These are phyloP conservation scores for Achlya flavicornis DNA, from an alignment of 2,888 invertebrate species.

Conservation along the genomic window DNA sequence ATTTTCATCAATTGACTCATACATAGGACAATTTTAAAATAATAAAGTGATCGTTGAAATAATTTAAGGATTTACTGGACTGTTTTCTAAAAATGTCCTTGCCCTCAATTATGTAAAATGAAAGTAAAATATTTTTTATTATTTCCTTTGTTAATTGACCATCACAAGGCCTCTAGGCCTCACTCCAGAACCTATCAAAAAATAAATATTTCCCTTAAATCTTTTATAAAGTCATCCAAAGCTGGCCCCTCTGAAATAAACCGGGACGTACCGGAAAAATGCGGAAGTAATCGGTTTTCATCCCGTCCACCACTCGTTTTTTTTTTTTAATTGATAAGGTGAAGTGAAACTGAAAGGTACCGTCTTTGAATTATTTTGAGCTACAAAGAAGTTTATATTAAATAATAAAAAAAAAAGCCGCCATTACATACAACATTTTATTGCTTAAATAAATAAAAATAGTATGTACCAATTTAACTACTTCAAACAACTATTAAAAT, in stretches of 20 bases:
- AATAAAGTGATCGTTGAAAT: neutral
- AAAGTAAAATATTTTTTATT: too few relatives aligned
- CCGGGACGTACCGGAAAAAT: slow-evolving; percentile 31
- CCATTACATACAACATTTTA: too few relatives aligned
- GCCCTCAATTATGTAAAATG: too few relatives aligned
- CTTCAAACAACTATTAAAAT: too few relatives aligned
- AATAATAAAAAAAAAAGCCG: neutral
- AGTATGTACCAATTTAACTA: too few relatives aligned
- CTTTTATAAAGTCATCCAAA: slow-evolving; percentile 17
- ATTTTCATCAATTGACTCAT: too few relatives aligned
- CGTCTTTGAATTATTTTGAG: neutral
- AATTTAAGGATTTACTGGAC: neutral
- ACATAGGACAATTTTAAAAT: too few relatives aligned
- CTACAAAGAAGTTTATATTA: neutral
- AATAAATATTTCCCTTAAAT: neutral
- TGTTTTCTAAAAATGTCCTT: too few relatives aligned
- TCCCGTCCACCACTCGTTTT: slow-evolving; percentile 19
- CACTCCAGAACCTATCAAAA: neutral
- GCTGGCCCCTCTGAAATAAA: slow-evolving; percentile 20
- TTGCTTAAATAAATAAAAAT: too few relatives aligned
- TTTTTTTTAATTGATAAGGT: slow-evolving; percentile 33
- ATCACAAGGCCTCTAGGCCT: neutral
- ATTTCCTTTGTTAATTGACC: neutral
- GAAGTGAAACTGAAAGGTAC: slow-evolving; percentile 6
- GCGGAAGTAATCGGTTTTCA: slow-evolving; percentile 41